Conservation (phyloP, 2,113 vertebrate species). For the Muntiacus reevesi region DNA sequence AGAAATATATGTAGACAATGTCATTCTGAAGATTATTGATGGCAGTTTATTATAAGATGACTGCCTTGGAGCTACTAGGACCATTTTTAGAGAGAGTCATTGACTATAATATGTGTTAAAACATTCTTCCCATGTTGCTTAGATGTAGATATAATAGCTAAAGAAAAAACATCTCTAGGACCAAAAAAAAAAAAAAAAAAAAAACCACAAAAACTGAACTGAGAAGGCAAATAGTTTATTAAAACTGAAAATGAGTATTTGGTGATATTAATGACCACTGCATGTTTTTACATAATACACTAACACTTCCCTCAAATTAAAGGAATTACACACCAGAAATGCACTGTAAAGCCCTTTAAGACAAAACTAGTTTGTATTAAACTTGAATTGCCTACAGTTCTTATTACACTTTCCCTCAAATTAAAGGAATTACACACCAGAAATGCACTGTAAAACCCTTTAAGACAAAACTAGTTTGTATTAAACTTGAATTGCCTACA, state of each 20-base stretch:
- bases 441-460: neutral
- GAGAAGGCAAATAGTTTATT: neutral
- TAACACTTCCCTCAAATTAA: neutral
- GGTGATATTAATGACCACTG: neutral
- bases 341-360: neutral
- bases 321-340: neutral
- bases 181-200: neutral
- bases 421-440: no score
- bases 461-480: neutral
- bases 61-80: no score
- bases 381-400: neutral
- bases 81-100: neutral
- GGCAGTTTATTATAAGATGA: neutral
- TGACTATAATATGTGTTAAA: neutral
- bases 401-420: neutral
- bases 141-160: neutral
- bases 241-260: neutral
- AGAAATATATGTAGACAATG: neutral
- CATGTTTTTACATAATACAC: neutral
- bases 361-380: neutral
- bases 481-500: neutral
- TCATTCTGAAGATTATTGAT: neutral
- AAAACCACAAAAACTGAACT: neutral
- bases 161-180: neutral
- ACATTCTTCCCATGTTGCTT: neutral